These are phyloP conservation scores for Cylas formicarius DNA, from an alignment of 1,140 invertebrate species.

Conservation along the genomic window DNA sequence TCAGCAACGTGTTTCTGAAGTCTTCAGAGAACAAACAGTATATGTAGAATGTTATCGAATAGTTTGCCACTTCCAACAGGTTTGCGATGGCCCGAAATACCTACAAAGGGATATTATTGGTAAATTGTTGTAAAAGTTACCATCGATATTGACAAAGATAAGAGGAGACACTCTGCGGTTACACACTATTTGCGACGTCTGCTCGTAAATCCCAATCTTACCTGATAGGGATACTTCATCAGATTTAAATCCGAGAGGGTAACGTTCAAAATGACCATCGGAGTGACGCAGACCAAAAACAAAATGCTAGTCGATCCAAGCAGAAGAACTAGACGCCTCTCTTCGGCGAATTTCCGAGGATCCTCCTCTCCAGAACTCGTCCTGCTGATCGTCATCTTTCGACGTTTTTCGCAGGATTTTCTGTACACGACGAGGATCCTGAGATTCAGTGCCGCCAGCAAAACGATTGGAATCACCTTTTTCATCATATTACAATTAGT, in stretches of 20 bases:
- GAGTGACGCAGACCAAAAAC: constrained; percentile 67
- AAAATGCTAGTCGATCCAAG: constrained; percentile 65
- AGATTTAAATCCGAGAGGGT: constrained; percentile 58
- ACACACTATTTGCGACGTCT: too few species aligned
- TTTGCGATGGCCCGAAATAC: constrained; percentile 68
- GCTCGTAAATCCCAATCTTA: constrained; percentile 36
- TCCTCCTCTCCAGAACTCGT: constrained; percentile 52
- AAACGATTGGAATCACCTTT: constrained; percentile 53
- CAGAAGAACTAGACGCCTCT: constrained; percentile 59
- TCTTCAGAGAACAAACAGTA: constrained; percentile 72
- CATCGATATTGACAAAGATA: too few species aligned
- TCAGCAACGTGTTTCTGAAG: constrained; percentile 61
- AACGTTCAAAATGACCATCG: constrained; percentile 66
- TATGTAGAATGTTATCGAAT: constrained; percentile 72
- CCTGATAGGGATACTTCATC: constrained; percentile 57
- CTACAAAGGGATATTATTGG: constrained; percentile 45
- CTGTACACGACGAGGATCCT: constrained; percentile 59
- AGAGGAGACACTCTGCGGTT: too few species aligned
- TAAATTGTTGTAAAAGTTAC: too few species aligned
- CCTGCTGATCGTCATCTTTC: constrained; percentile 55
- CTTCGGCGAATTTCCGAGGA: constrained; percentile 61
- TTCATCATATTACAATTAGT: background rate
- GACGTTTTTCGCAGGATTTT: constrained; percentile 55
- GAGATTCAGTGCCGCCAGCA: constrained; percentile 60
- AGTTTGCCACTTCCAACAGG: constrained; percentile 65